Conservation (phyloP, 2,797 vertebrate genomes). For the Aldrovandia affinis region DNA sequence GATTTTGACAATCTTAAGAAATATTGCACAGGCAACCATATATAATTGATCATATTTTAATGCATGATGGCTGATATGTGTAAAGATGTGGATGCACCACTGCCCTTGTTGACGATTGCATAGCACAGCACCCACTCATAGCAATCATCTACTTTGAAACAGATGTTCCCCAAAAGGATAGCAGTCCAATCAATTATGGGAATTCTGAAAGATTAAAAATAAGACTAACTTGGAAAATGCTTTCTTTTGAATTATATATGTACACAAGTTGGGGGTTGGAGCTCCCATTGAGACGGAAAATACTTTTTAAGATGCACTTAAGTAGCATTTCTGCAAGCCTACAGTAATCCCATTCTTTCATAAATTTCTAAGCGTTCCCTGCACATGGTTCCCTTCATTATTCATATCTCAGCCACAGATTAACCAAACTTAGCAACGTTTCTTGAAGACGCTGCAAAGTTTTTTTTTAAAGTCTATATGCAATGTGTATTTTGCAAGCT, state of each 20-base stretch:
- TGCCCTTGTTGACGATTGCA: conserved; percentile 1
- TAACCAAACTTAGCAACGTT: background rate
- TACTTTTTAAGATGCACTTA: conserved; percentile 13
- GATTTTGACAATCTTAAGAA: too few species aligned
- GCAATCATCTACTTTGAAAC: conserved; percentile 18
- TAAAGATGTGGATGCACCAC: background rate
- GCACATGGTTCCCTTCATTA: background rate
- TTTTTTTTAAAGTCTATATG: background rate
- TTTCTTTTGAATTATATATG: conserved; percentile 25
- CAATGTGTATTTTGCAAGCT: conserved; percentile 20
- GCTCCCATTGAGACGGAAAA: background rate
- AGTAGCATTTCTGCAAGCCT: background rate
- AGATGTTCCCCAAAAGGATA: conserved; percentile 26
- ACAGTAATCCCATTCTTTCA: conserved; percentile 5
- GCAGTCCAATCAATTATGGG: conserved; percentile 32
- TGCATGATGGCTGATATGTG: background rate
- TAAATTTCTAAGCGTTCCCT: background rate
- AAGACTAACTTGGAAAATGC: conserved; percentile 14
- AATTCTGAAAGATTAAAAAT: conserved; percentile 28
- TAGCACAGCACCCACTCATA: conserved; percentile 1
- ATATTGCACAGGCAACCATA: background rate
- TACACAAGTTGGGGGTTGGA: conserved; percentile 14
- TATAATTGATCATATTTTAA: background rate
- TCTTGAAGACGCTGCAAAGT: background rate
- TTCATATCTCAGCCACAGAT: background rate